Conservation (phyloP, 2,797 vertebrate genomes). For the Lepus oiostolus region DNA sequence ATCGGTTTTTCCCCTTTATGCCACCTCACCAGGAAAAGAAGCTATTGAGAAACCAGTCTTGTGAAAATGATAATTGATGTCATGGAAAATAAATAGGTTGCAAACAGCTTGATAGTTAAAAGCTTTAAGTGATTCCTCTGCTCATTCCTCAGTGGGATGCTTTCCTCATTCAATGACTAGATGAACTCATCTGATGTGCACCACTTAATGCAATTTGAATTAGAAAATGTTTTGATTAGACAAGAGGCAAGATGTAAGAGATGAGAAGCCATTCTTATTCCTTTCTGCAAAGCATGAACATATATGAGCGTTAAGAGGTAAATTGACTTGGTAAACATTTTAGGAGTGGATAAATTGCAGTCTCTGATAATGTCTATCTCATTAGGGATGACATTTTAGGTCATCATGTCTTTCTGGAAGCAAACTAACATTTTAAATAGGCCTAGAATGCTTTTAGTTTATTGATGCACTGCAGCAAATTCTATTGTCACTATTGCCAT, state of each 20-base stretch:
- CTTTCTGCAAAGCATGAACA: conserved; percentile 14
- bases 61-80: conserved; percentile 64
- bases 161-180: conserved; percentile 67
- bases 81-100: conserved; percentile 72
- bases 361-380: background rate
- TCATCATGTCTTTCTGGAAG: background rate
- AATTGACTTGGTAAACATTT: conserved; percentile 56
- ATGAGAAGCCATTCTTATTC: conserved; percentile 31
- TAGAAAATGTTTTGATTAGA: conserved; percentile 72
- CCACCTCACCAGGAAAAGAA: background rate
- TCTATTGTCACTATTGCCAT: background rate
- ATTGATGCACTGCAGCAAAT: background rate
- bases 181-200: conserved; percentile 72
- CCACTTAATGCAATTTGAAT: conserved; percentile 74
- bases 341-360: conserved; percentile 15
- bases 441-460: background rate
- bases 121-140: conserved; percentile 70
- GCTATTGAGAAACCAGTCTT: conserved; percentile 52
- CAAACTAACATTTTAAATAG: conserved; percentile 44
- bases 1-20: background rate
- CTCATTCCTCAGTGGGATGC: conserved; percentile 25
- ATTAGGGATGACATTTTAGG: conserved; percentile 11
- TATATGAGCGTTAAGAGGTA: background rate
- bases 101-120: conserved; percentile 66
- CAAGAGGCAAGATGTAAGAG: conserved; percentile 29